Evolutionary conservation across 2,797 vertebrate species (phyloP).

Genomic region (Distichodus sexfasciatus): DNA sequence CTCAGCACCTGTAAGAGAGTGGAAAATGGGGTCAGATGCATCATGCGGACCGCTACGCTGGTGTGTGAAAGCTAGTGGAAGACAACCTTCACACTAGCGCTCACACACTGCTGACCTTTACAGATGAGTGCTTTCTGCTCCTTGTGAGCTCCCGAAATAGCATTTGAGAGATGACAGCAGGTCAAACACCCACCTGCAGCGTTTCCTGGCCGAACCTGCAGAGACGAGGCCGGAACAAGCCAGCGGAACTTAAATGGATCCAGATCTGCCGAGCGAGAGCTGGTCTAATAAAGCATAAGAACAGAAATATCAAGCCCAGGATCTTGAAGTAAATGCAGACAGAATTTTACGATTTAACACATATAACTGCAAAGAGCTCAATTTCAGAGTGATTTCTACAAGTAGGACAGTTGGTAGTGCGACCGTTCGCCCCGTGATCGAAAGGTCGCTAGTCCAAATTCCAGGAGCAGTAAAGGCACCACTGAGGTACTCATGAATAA

Average conservation of each 20-base stretch:
- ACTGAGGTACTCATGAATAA: no score
- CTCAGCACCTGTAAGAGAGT: conserved; percentile 76
- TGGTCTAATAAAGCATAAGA: conserved; percentile 56
- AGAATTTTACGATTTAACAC: no score
- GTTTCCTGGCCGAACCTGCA: conserved; percentile 84
- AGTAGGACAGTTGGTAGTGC: no score
- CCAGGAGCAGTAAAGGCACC: no score
- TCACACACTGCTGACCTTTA: background rate
- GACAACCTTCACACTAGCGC: background rate
- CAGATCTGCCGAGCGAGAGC: conserved; percentile 80
- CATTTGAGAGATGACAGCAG: no score
- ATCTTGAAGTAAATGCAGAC: no score
- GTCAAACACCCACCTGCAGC: conserved; percentile 76
- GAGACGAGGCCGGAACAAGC: conserved; percentile 88
- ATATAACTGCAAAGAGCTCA: no score
- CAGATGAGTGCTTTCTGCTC: background rate
- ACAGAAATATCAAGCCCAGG: background rate
- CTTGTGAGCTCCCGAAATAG: no score
- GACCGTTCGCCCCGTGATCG: no score
- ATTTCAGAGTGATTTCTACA: no score
- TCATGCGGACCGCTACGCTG: background rate
- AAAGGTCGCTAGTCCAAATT: no score
- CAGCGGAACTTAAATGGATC: conserved; percentile 94
- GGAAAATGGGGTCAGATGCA: background rate
- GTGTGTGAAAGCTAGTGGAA: background rate